Evolutionary conservation across 2,113 vertebrate genomes (phyloP).

Genomic region (Chiloscyllium plagiosum): DNA sequence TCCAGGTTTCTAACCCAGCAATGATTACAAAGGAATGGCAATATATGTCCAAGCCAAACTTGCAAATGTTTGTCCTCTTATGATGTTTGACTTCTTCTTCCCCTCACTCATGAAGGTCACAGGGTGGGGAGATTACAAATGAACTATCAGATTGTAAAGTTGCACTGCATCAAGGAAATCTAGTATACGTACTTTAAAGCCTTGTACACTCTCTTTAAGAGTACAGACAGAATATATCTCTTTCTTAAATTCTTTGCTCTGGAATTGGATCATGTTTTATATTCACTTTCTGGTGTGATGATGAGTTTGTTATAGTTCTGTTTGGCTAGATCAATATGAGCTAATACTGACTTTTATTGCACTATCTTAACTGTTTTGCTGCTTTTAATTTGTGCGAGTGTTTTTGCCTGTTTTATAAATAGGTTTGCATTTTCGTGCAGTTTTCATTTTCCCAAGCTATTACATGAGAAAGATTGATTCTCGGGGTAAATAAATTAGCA

Average conservation of each 20-base stretch:
- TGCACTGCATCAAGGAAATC: not conserved
- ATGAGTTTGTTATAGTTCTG: not conserved
- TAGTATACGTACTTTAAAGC: not conserved
- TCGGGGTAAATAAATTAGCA: not conserved
- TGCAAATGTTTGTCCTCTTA: not conserved
- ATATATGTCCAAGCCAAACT: not conserved
- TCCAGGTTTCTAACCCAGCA: not conserved
- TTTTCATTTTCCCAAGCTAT: not conserved
- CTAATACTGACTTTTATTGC: not conserved
- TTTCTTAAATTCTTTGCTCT: not conserved
- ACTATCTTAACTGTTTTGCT: not conserved
- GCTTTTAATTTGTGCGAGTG: not conserved
- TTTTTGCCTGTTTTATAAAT: not conserved
- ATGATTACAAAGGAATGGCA: not conserved
- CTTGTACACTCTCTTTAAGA: not conserved
- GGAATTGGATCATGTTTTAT: not conserved
- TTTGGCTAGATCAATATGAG: not conserved
- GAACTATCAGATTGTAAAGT: not conserved
- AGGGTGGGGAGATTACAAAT: not conserved
- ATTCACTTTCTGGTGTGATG: not conserved
- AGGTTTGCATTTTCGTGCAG: not conserved
- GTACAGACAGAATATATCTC: not conserved
- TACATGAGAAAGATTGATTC: not conserved
- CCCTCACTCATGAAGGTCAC: not conserved
- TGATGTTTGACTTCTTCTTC: not conserved